Percentiles rank a stretch among this genome's conserved stretches.
phyloP scores from a whole-genome alignment of 2,888 invertebrate genomes.

The Campopleginae sp. region DNA sequence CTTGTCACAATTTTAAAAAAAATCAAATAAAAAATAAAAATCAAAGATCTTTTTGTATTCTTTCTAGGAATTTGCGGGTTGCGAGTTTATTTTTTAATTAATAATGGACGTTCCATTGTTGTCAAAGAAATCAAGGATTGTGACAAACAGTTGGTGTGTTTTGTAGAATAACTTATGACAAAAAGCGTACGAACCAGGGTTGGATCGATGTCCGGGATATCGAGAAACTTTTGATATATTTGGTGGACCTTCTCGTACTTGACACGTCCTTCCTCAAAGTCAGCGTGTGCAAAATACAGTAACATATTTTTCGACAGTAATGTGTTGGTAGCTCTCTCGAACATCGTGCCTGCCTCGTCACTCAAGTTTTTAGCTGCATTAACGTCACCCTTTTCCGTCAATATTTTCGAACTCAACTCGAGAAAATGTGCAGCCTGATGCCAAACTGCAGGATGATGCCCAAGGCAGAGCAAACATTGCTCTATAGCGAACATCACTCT shows the following conservation, averaged over 20 bases:
- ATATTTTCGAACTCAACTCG: slow-evolving; percentile 96
- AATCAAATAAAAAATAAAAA: not conserved
- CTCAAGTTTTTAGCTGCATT: slow-evolving; percentile 96
- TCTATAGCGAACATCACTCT: slow-evolving; percentile 99
- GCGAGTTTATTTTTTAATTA: not conserved
- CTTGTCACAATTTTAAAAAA: not conserved
- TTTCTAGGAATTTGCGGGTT: not conserved
- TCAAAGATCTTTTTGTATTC: no score
- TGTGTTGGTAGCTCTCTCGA: slow-evolving; percentile 96
- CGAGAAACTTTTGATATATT: slow-evolving; percentile 96
- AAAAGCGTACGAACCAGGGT: slow-evolving; percentile 89
- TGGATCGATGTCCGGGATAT: slow-evolving; percentile 96
- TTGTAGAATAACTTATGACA: not conserved
- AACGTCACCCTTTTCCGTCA: slow-evolving; percentile 98
- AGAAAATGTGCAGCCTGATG: slow-evolving; percentile 99
- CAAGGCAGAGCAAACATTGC: slow-evolving; percentile 97
- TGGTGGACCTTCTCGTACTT: slow-evolving; percentile 98
- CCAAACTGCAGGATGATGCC: slow-evolving; percentile 99
- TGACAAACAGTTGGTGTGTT: not conserved
- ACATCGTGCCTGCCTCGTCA: slow-evolving; percentile 97
- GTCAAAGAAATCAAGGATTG: not conserved
- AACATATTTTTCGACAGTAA: slow-evolving; percentile 96
- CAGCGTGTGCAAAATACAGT: slow-evolving; percentile 98
- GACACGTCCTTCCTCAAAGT: slow-evolving; percentile 98
- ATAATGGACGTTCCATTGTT: not conserved